Conservation (phyloP, 2,888 invertebrate species). For the Sinhomidia bicolor region DNA sequence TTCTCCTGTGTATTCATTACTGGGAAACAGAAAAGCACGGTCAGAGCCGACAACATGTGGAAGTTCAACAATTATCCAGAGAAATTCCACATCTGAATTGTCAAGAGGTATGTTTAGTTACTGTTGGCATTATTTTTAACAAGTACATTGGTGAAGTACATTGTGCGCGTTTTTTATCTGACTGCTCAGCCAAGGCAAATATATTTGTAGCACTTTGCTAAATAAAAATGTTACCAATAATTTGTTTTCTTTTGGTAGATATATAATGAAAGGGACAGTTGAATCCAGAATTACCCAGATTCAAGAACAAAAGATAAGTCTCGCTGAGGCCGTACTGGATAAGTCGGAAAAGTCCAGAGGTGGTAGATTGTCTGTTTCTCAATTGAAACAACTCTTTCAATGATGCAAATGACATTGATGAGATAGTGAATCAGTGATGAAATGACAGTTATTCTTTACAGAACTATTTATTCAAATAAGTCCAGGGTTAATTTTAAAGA, state of each 20-base stretch:
- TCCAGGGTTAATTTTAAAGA: no score
- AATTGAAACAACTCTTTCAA: no score
- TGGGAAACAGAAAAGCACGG: slow-evolving; percentile 83
- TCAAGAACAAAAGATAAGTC: slow-evolving; percentile 89
- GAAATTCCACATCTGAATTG: slow-evolving; percentile 83
- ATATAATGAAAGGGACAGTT: slow-evolving; percentile 92
- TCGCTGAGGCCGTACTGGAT: slow-evolving; percentile 90
- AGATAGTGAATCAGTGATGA: no score
- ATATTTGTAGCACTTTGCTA: no score
- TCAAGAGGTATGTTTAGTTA: slow-evolving; percentile 92
- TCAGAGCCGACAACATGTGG: slow-evolving; percentile 70
- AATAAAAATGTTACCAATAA: background rate
- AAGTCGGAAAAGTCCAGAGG: slow-evolving; percentile 84
- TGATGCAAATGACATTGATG: no score
- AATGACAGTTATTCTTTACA: no score
- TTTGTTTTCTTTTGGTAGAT: slow-evolving; percentile 83
- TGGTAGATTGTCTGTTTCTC: slow-evolving; percentile 90
- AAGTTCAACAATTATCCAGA: slow-evolving; percentile 72
- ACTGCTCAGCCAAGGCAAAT: no score
- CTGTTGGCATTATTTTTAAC: slow-evolving; percentile 95
- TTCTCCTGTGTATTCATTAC: slow-evolving; percentile 87
- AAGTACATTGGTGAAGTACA: slow-evolving; percentile 97
- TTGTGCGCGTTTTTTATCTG: slow-evolving; percentile 87
- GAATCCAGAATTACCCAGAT: slow-evolving; percentile 92
- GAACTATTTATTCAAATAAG: no score